Evolutionary conservation across 2,888 invertebrate genomes (phyloP), one percentile per base, ranked within the genome.

Genomic region (Torymus auratus): DNA sequence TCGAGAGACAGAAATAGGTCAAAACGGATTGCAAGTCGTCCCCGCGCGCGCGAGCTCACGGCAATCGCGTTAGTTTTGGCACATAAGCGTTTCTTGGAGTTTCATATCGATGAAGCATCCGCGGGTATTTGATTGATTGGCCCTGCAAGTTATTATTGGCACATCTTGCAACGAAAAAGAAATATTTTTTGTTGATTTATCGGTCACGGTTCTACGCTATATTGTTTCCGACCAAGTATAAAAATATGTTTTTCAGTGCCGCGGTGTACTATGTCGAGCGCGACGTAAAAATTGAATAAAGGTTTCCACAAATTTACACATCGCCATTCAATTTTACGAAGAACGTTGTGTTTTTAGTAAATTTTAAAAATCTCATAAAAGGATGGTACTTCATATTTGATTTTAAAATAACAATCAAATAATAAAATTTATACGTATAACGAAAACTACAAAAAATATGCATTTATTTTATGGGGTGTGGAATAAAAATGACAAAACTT

Each of bases 21-120:
- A 64, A 62, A 62, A 62, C 23, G 13, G 55, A 62, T 62, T 7
- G 41, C 7, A 41, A 41, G 41, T 41, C 41, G 41, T 41, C 7
- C 7, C 41, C 14, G 61, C 12, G 20, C 12, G 20, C 52, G 17
- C 15, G 58, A 58, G 14, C 14, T 60, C 28, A 1, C 52, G 61
- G 11, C 14, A 61, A 71, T 71, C 61, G 61, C 52, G 61, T 58
- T 60, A 70, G 70, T 69, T 69, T 60, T 60, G 20, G 61, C 15
- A 41, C 41, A 50, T 60, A 60, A 70, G 50, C 23, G 20, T 60
- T 71, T 52, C 71, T 61, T 52, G 14, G 15, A 71, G n/a, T 71
- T 52, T 60, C 15, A 53, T 71, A 71, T 71, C 23, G 61, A 61
- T 61, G 52, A 71, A 61, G 20, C 14, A 23, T 10, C 61, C 61